A percentile compares a stretch with the other conserved stretches of the same genome.
Conservation (phyloP, 2,888 invertebrate genomes). For the Clepsis dumicolana region DNA sequence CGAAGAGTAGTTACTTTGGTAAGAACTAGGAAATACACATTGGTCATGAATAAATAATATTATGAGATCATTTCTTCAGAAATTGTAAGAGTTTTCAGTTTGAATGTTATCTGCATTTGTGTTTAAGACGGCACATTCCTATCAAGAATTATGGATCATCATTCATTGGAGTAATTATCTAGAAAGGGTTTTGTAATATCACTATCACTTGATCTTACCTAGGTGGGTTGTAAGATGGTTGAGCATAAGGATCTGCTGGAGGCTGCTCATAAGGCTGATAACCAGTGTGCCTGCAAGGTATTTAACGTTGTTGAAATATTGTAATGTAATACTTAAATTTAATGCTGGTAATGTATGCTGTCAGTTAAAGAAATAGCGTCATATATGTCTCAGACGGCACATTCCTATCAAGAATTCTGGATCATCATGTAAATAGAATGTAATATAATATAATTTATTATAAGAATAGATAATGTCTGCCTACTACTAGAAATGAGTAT, state of each 20-base stretch:
- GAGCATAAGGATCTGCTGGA: conserved; percentile 71
- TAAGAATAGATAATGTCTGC: background rate
- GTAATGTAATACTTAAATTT: conserved; percentile 14
- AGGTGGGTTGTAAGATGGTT: conserved; percentile 69
- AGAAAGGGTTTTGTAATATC: background rate
- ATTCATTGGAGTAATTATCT: conserved; percentile 48
- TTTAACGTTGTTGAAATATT: conserved; percentile 9
- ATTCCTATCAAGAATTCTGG: conserved; percentile 81
- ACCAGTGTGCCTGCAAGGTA: conserved; percentile 69
- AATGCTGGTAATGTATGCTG: background rate
- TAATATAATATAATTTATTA: conserved; percentile 17
- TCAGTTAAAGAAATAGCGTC: conserved; percentile 74
- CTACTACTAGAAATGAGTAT: background rate
- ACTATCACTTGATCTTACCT: conserved; percentile 57
- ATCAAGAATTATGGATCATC: conserved; percentile 80
- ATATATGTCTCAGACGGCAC: conserved; percentile 84
- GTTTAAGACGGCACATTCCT: conserved; percentile 86
- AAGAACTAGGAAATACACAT: conserved; percentile 62
- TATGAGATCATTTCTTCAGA: too few species aligned
- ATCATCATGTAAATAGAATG: conserved; percentile 66
- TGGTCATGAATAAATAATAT: background rate
- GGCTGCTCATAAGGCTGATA: conserved; percentile 79
- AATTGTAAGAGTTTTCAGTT: conserved; percentile 20
- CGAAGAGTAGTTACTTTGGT: conserved; percentile 71
- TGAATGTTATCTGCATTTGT: conserved; percentile 72